A percentile compares a stretch with the other conserved stretches of the same genome.
phyloP scores from a whole-genome alignment of 2,888 invertebrate species.

The Tetheella fluctuosa region DNA sequence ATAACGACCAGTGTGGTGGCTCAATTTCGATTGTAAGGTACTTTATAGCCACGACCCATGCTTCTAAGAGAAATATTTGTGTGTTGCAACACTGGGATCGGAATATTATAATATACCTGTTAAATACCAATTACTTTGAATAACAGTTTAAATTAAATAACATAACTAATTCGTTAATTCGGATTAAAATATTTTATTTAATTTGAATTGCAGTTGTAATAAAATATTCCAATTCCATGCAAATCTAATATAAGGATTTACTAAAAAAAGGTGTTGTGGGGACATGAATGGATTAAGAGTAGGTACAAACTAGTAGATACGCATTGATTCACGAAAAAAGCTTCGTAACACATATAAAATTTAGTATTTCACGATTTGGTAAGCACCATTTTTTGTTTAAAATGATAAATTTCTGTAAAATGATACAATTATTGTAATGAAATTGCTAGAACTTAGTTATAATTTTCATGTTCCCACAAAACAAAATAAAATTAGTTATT shows the following conservation, averaged over 20 bases:
- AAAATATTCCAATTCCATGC: constrained; percentile 50
- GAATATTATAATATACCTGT: constrained; percentile 40
- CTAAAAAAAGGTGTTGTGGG: constrained; percentile 55
- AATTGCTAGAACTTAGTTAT: neutral
- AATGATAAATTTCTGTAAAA: too few relatives aligned
- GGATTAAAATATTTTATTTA: too few relatives aligned
- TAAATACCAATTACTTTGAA: constrained; percentile 12
- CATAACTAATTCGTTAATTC: neutral
- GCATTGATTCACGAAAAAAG: neutral
- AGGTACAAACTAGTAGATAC: neutral
- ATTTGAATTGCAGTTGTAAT: neutral
- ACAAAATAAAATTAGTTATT: constrained; percentile 54
- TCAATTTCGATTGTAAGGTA: constrained; percentile 58
- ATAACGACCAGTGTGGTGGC: constrained; percentile 57
- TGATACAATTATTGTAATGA: too few relatives aligned
- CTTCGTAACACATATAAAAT: neutral
- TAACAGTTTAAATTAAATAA: constrained; percentile 11
- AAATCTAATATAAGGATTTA: constrained; percentile 49
- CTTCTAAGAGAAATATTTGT: constrained; percentile 43
- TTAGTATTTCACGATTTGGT: too few relatives aligned
- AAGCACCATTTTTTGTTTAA: too few relatives aligned
- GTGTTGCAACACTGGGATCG: constrained; percentile 40
- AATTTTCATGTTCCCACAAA: constrained; percentile 40
- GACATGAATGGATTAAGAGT: constrained; percentile 40
- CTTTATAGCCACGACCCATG: constrained; percentile 49